Evolutionary conservation across 2,888 invertebrate genomes (phyloP).

Genomic region (Scaptodrosophila latifasciaeformis): DNA sequence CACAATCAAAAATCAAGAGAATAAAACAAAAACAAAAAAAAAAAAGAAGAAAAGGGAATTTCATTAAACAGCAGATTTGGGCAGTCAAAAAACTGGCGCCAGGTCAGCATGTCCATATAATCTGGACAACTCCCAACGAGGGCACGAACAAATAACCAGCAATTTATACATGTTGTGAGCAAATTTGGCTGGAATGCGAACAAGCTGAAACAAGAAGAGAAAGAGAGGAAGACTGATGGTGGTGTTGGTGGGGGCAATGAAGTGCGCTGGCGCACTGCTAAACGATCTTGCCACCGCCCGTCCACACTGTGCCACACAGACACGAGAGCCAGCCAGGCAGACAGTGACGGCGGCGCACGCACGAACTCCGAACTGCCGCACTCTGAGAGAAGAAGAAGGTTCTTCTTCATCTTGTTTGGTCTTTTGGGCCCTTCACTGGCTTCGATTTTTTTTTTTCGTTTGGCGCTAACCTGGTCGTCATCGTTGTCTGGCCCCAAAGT

Average conservation of each 20-base stretch:
- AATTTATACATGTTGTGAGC: conserved; percentile 64
- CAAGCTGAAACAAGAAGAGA: conserved; percentile 2
- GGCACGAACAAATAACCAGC: conserved; percentile 62
- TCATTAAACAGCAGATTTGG: conserved; percentile 71
- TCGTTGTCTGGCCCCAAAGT: conserved; percentile 29
- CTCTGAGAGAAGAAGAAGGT: too few relatives aligned
- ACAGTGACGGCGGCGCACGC: conserved; percentile 37
- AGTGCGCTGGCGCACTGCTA: conserved; percentile 64
- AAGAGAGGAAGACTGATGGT: conserved; percentile 7
- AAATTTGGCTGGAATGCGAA: conserved; percentile 63
- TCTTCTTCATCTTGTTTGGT: too few relatives aligned
- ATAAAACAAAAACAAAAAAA: conserved; percentile 13
- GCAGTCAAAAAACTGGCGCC: conserved; percentile 70
- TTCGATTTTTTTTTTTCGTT: conserved; percentile 57
- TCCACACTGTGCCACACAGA: conserved; percentile 66
- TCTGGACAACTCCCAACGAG: conserved; percentile 49
- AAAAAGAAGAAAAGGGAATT: conserved; percentile 41
- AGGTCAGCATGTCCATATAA: conserved; percentile 57
- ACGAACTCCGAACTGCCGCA: conserved; percentile 49
- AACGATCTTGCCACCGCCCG: conserved; percentile 68
- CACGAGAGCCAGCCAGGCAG: conserved; percentile 13
- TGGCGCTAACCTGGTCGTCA: conserved; percentile 46
- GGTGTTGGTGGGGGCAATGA: conserved; percentile 40
- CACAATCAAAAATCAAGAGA: too few relatives aligned
- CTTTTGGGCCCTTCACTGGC: conserved; percentile 34